These are phyloP conservation scores for Aphelinus atriplicis DNA, from an alignment of 1,140 invertebrate species.

Conservation along the genomic window DNA sequence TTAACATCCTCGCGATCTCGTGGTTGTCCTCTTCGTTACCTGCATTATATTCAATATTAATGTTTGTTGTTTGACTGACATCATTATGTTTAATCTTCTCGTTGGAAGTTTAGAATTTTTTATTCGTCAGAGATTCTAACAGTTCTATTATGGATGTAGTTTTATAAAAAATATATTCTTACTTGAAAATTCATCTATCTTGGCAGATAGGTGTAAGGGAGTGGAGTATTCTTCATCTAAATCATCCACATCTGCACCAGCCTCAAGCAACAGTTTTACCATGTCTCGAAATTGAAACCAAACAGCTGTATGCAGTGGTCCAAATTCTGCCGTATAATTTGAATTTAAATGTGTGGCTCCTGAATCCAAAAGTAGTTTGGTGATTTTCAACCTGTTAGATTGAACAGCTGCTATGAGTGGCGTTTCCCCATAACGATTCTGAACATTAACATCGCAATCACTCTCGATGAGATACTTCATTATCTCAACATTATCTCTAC, in stretches of 20 bases:
- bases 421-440: slow-evolving; percentile 24
- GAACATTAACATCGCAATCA: slow-evolving; percentile 21
- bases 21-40: background rate
- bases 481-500: slow-evolving; percentile 11
- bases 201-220: slow-evolving; percentile 23
- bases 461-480: background rate
- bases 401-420: slow-evolving; percentile 20
- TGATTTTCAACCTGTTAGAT: slow-evolving; percentile 17
- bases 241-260: slow-evolving; percentile 18
- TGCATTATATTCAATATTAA: background rate
- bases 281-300: slow-evolving; percentile 8
- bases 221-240: slow-evolving; percentile 18
- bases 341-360: slow-evolving; percentile 14
- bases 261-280: slow-evolving; percentile 23
- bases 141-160: background rate
- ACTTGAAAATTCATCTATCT: background rate
- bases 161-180: background rate
- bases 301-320: slow-evolving; percentile 12
- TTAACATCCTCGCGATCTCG: slow-evolving; percentile 9
- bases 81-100: background rate
- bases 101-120: background rate
- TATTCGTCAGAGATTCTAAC: background rate
- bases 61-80: background rate
- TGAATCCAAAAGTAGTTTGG: slow-evolving; percentile 8
- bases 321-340: background rate